phyloP scores from a whole-genome alignment of 2,888 invertebrate genomes.

The Melanargia galathea region DNA sequence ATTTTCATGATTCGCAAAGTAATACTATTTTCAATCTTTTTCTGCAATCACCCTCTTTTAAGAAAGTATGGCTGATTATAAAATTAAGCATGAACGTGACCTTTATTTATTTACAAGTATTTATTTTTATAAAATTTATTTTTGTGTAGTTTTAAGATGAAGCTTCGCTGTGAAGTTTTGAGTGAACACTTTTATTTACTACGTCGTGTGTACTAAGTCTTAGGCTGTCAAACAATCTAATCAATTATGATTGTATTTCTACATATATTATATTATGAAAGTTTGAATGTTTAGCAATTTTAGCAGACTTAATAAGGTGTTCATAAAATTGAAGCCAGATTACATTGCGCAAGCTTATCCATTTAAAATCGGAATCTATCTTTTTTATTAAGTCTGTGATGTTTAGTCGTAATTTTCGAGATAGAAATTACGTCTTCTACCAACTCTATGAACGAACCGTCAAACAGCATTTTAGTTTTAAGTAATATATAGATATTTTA shows the following conservation, averaged over 20 bases:
- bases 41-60: background rate
- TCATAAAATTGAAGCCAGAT: background rate
- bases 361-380: background rate
- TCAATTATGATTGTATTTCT: slow-evolving; percentile 28
- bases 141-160: slow-evolving; percentile 35
- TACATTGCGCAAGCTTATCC: background rate
- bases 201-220: slow-evolving; percentile 39
- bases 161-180: slow-evolving; percentile 29
- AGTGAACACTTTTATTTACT: slow-evolving; percentile 30
- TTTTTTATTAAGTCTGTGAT: slow-evolving; percentile 10
- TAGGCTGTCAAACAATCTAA: slow-evolving; percentile 34
- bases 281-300: background rate
- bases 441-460: slow-evolving; percentile 4
- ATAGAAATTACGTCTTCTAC: background rate
- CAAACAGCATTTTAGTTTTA: slow-evolving; percentile 18
- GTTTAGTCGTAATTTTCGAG: background rate
- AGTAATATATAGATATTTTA: slow-evolving; percentile 22
- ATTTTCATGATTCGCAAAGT: background rate
- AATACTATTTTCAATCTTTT: background rate
- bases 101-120: slow-evolving; percentile 31
- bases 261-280: slow-evolving; percentile 11
- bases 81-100: background rate
- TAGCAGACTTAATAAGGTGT: background rate
- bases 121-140: slow-evolving; percentile 36
- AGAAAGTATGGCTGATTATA: background rate